phyloP scores from a whole-genome alignment of 2,113 vertebrate species.

The Barnardius zonarius region DNA sequence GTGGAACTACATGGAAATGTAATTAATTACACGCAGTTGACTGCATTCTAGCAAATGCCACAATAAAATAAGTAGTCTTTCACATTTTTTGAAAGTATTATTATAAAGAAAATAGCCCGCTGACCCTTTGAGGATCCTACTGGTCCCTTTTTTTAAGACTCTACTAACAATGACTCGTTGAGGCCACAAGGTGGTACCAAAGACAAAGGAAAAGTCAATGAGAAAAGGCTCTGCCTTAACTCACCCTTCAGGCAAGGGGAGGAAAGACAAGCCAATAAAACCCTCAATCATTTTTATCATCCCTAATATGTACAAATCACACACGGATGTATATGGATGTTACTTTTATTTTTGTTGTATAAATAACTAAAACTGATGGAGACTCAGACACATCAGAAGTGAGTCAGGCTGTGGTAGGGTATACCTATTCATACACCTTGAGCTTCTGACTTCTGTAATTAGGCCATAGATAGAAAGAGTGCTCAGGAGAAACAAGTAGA shows the following conservation, averaged over 20 bases:
- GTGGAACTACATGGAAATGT: not conserved
- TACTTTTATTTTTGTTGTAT: not conserved
- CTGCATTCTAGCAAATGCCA: not conserved
- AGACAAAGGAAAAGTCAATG: slow-evolving; percentile 7
- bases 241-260: not conserved
- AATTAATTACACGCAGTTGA: not conserved
- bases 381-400: not conserved
- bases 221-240: not conserved
- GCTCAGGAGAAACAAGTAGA: not conserved
- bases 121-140: not conserved
- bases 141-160: not conserved
- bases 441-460: not conserved
- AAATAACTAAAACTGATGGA: not conserved
- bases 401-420: not conserved
- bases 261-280: not conserved
- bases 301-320: not conserved
- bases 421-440: not conserved
- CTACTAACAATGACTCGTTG: not conserved
- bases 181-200: slow-evolving; percentile 61
- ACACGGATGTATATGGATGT: not conserved
- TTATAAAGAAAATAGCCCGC: not conserved
- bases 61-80: not conserved
- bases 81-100: not conserved
- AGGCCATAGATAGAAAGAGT: not conserved
- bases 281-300: not conserved